Conservation (phyloP, 2,888 invertebrate species). For the Hartigia nigra region DNA sequence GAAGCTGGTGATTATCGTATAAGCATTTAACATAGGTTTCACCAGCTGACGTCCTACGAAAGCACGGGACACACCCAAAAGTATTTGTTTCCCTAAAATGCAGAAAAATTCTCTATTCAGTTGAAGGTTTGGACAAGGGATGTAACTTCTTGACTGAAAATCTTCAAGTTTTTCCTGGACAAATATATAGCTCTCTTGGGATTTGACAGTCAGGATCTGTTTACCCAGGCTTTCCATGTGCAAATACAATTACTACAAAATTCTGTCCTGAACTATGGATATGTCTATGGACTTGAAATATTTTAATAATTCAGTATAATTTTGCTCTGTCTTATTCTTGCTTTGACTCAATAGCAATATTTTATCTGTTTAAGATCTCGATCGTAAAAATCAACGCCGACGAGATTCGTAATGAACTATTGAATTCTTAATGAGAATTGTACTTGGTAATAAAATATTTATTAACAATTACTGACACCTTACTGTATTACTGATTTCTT, state of each 20-base stretch:
- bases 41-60: not conserved
- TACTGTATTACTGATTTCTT: not conserved
- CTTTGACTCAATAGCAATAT: not conserved
- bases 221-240: not conserved
- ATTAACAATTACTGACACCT: not conserved
- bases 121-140: not conserved
- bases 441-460: not conserved
- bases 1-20: not conserved
- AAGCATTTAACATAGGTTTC: not conserved
- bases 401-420: not conserved
- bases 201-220: not conserved
- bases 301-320: not conserved
- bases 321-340: not conserved
- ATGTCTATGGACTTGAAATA: too few relatives aligned
- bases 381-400: not conserved
- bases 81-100: not conserved
- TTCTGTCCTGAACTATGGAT: too few relatives aligned
- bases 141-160: not conserved
- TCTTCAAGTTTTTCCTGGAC: not conserved
- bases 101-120: not conserved
- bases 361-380: not conserved
- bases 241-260: too few relatives aligned
- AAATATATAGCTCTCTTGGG: not conserved
- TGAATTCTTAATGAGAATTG: not conserved
- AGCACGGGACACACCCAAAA: not conserved